Evolutionary conservation across 2,797 vertebrate genomes (phyloP).

Genomic region (Enteromius mattozi): DNA sequence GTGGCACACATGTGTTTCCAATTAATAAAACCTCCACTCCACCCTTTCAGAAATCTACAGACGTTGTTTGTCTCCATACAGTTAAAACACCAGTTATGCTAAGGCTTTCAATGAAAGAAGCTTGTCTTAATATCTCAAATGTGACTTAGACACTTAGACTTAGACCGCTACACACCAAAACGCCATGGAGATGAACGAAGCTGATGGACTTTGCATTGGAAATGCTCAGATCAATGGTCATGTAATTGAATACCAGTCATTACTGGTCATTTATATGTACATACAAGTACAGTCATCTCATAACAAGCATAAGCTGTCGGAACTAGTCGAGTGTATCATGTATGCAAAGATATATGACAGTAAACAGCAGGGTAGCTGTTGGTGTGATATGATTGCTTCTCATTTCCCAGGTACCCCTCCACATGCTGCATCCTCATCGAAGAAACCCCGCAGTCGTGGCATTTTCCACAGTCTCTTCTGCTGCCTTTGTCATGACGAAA

Average conservation of each 20-base stretch:
- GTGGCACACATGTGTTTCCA: constrained; percentile 55
- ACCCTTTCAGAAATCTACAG: constrained; percentile 27
- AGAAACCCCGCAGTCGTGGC: constrained; percentile 81
- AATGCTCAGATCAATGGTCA: too few relatives aligned
- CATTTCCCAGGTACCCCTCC: constrained; percentile 75
- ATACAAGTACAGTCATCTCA: not conserved
- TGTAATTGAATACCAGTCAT: not conserved
- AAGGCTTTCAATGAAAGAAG: not conserved
- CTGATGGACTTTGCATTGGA: too few relatives aligned
- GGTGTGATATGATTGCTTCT: constrained; percentile 25
- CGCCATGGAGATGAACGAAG: too few relatives aligned
- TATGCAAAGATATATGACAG: constrained; percentile 16
- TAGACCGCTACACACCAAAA: too few relatives aligned
- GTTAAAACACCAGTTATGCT: not conserved
- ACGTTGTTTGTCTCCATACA: not conserved
- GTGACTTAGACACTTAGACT: too few relatives aligned
- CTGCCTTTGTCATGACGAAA: constrained; percentile 83
- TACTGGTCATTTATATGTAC: not conserved
- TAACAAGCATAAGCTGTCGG: not conserved
- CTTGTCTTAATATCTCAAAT: not conserved
- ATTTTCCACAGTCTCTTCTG: constrained; percentile 84
- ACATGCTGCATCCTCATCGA: constrained; percentile 68
- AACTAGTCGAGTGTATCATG: not conserved
- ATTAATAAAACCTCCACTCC: constrained; percentile 43
- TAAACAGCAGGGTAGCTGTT: constrained; percentile 6